Evolutionary conservation across 2,888 invertebrate genomes (phyloP), one percentile per base, ranked within the genome.

Genomic region (Meteorus cinctellus): DNA sequence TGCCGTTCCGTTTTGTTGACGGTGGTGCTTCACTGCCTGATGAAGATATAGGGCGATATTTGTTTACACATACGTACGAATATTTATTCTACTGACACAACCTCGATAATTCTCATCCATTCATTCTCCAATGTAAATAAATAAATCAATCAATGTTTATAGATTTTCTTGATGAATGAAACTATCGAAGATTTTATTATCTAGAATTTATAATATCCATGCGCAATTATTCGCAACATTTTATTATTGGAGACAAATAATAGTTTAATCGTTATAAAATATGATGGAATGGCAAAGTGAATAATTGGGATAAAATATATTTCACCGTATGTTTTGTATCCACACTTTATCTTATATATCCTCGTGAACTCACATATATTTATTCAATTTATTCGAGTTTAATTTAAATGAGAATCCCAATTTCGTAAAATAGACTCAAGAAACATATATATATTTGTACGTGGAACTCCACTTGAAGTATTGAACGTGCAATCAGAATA

Each of bases 1-100:
- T 67, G 62, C 55, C 75, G 66, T 48, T 62, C 51, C 75, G 67
- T 74, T 77, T 62, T 70, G 67, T 76, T 67, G 62, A 72, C 45
- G 67, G 48, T 65, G 73, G 70, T 65, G 34, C 65, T 16, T 10
- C 34, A n/a, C 19, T 55, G 24, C 19, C 55, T 19, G 19, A 55
- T 55, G 2, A 24, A 55, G 8, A 8, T 55, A 24, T 24, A 55
- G 2, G 24, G 5, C 55, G n/a, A 55, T 6, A 55, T 19, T 19
- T 55, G 8, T 19, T 1, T 2, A 51, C n/a, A 51, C n/a, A 19
- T 55, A 55, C 19, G 10, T 55, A 19, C 6, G 19, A n/a, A 55
- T 55, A 19, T 55, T n/a, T 10, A 41, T 41, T 6, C 41, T 2
- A 41, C 12, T 34, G 5, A 34, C 8, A 34, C 5, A 34, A 34